Evolutionary conservation across 2,888 invertebrate genomes (phyloP).

Genomic region (Camptogramma bilineatum): DNA sequence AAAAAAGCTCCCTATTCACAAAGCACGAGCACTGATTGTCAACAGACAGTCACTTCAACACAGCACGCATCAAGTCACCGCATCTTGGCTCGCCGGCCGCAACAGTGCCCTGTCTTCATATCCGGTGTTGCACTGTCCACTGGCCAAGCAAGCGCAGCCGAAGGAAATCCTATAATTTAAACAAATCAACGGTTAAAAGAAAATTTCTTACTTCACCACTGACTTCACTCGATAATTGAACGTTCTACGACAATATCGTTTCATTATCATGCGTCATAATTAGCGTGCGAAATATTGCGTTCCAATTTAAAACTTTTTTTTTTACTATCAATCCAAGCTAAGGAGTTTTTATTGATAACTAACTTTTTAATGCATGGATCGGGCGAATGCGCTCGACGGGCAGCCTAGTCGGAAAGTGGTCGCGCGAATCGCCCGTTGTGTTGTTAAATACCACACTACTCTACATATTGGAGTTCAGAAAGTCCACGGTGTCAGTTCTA

Average conservation of each 20-base stretch:
- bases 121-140: slow-evolving; percentile 59
- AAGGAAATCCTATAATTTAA: slow-evolving; percentile 81
- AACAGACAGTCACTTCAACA: slow-evolving; percentile 54
- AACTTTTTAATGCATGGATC: slow-evolving; percentile 54
- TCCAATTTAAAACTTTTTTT: slow-evolving; percentile 46
- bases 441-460: slow-evolving; percentile 82
- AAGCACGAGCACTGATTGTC: slow-evolving; percentile 55
- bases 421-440: slow-evolving; percentile 71
- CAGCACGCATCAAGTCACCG: slow-evolving; percentile 57
- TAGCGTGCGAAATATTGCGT: slow-evolving; percentile 51
- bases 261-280: slow-evolving; percentile 46
- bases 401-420: slow-evolving; percentile 75
- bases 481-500: slow-evolving; percentile 49
- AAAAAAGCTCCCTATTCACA: slow-evolving; percentile 49
- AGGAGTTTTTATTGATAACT: slow-evolving; percentile 44
- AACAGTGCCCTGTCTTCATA: slow-evolving; percentile 61
- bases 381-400: slow-evolving; percentile 71
- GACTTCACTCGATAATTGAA: slow-evolving; percentile 69
- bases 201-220: slow-evolving; percentile 65
- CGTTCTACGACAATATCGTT: slow-evolving; percentile 40
- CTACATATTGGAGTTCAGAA: slow-evolving; percentile 74
- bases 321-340: slow-evolving; percentile 20
- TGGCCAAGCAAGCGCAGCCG: slow-evolving; percentile 66
- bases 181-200: slow-evolving; percentile 70
- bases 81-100: slow-evolving; percentile 55